Conservation (phyloP, 2,888 invertebrate genomes). For the Junonia oenone region DNA sequence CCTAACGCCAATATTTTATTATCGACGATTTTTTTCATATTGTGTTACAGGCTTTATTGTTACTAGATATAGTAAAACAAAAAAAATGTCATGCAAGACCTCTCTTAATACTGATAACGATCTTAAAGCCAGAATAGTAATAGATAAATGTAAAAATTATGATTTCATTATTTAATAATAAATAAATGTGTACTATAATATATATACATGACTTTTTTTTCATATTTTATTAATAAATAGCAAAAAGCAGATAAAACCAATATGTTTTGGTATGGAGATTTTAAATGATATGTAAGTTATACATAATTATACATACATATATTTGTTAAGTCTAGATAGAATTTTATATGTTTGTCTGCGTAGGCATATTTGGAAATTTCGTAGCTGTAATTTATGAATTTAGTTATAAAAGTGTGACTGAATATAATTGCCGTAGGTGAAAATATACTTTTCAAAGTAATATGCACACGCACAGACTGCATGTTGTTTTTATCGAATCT, state of each 20-base stretch:
- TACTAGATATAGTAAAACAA: not conserved
- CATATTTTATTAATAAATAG: not conserved
- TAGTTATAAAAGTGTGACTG: too few species aligned
- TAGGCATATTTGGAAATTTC: not conserved
- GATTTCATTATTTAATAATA: not conserved
- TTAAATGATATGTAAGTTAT: conserved; percentile 1
- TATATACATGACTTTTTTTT: not conserved
- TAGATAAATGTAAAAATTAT: not conserved
- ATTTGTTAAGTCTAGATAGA: too few species aligned
- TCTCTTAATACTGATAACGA: not conserved
- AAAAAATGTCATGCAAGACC: not conserved
- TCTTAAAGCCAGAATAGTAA: not conserved
- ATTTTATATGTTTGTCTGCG: not conserved
- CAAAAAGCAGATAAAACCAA: not conserved
- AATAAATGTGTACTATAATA: not conserved
- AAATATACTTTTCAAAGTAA: too few species aligned
- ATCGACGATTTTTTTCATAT: not conserved
- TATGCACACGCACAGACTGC: too few species aligned
- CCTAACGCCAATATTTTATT: too few species aligned
- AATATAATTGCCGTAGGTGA: too few species aligned
- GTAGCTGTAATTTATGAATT: too few species aligned
- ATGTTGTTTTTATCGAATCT: too few species aligned
- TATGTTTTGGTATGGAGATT: not conserved
- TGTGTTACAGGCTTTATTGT: too few species aligned
- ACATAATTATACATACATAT: not conserved